These are phyloP conservation scores for Dipodomys merriami DNA, from an alignment of 2,113 vertebrate species.

Conservation along the genomic window DNA sequence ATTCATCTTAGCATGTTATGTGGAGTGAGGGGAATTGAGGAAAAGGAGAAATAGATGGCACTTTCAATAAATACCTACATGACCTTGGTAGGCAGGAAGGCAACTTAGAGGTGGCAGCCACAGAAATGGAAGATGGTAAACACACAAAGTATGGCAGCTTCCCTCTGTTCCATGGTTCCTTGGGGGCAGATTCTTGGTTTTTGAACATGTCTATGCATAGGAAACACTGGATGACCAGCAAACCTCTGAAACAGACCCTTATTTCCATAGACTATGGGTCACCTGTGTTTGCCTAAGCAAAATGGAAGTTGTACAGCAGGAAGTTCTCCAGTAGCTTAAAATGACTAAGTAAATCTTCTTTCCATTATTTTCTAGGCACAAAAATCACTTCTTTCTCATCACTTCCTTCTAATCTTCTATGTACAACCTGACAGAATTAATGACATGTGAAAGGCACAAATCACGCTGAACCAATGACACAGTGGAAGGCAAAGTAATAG, in stretches of 20 bases:
- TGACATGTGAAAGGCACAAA: neutral
- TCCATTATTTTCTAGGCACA: neutral
- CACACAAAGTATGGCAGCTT: rapidly evolving
- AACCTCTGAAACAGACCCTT: neutral
- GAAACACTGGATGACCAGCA: neutral
- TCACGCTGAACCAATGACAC: neutral
- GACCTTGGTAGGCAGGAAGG: neutral
- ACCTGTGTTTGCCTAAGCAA: neutral
- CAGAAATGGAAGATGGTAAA: neutral
- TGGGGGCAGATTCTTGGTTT: neutral
- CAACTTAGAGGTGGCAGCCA: neutral
- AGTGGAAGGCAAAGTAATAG: neutral
- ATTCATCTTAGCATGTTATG: neutral
- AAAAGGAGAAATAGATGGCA: neutral
- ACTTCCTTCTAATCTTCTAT: neutral
- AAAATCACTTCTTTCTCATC: neutral
- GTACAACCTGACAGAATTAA: neutral
- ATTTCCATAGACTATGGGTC: neutral
- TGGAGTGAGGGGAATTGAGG: neutral
- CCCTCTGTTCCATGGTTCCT: neutral
- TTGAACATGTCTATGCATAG: neutral
- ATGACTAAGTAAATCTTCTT: neutral
- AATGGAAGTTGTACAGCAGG: neutral
- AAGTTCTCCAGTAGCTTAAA: neutral
- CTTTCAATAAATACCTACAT: neutral